Evolutionary conservation across 2,113 vertebrate species (phyloP), one percentile per base, ranked within the genome.

Genomic region (Eidolon helvum): DNA sequence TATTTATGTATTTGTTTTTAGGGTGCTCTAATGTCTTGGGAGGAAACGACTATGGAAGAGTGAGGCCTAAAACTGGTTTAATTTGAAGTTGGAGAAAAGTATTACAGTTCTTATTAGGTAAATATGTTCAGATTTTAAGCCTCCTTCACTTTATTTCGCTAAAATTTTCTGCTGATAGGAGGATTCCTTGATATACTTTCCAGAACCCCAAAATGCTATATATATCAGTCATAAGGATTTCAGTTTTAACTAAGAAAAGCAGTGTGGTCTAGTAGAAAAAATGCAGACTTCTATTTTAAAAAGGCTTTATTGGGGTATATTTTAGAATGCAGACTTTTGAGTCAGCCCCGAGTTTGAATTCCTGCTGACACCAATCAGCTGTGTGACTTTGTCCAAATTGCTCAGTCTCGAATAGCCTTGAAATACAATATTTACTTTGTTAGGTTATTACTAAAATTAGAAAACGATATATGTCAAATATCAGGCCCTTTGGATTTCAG

Each of bases 1-100:
- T 90, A 35, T 92, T 94, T 86, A 74, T 75, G 2, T 78, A 87
- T 68, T 57, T 89, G 22, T 66, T 94, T 93, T 92, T 91, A 82
- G n/a, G 45, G 4, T 90, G 77, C 19, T 82, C 30, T n/a, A 0
- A 30, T 94, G 35, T 82, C 87, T 87, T 90, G 5, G 24, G 63
- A 92, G 65, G 65, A 89, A 94, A 89, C 45, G 33, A 77, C 55
- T 94, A 0, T 75, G 68, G 61, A 87, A 92, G 45, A 69, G 38
- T 43, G 16, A 89, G 40, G 7, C 53, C 61, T 92, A 50, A 89
- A 90, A 43, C 10, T 78, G 28, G 69, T 55, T 93, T 77, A 93
- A 63, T 86, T 57, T 68, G 57, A 95, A 88, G 15, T 80, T 78
- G 83, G 19, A 38, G 35, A 68, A 75, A 90, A 28, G 18, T 87